Evolutionary conservation across 2,888 invertebrate genomes (phyloP).

Genomic region (Drosophila putrida): DNA sequence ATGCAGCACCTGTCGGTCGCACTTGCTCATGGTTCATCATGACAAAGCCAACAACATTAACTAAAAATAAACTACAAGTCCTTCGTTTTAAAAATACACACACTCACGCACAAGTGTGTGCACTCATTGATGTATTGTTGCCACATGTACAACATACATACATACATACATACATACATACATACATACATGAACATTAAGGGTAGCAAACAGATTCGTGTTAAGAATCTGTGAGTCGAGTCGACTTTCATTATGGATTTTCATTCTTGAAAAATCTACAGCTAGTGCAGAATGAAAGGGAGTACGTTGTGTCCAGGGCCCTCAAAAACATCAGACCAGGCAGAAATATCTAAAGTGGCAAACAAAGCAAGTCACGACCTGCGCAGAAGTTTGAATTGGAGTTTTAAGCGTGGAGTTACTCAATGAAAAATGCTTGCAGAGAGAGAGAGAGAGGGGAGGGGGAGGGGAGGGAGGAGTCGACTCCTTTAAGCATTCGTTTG

Average conservation of each 20-base stretch:
- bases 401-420: constrained; percentile 68
- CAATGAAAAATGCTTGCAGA: constrained; percentile 74
- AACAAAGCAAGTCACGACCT: constrained; percentile 65
- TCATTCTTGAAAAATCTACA: constrained; percentile 56
- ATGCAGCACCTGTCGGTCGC: constrained; percentile 47
- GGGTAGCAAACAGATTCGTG: constrained; percentile 51
- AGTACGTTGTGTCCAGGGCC: constrained; percentile 2
- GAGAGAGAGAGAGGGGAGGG: no score
- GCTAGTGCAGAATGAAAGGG: constrained; percentile 16
- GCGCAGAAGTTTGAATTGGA: constrained; percentile 68
- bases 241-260: constrained; percentile 33
- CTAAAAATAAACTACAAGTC: constrained; percentile 56
- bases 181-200: constrained; percentile 23
- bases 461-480: no score
- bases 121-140: constrained; percentile 42
- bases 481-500: constrained; percentile 9
- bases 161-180: constrained; percentile 1
- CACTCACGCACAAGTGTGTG: constrained; percentile 2
- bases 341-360: constrained; percentile 12
- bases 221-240: constrained; percentile 25
- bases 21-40: constrained; percentile 40
- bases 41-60: constrained; percentile 31
- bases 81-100: constrained; percentile 65
- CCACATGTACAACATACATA: constrained; percentile 2
- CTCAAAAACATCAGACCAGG: not conserved